Percentiles rank a stretch among this genome's conserved stretches.
phyloP scores from a whole-genome alignment of 2,888 invertebrate genomes.

The Drosophila colorata region DNA sequence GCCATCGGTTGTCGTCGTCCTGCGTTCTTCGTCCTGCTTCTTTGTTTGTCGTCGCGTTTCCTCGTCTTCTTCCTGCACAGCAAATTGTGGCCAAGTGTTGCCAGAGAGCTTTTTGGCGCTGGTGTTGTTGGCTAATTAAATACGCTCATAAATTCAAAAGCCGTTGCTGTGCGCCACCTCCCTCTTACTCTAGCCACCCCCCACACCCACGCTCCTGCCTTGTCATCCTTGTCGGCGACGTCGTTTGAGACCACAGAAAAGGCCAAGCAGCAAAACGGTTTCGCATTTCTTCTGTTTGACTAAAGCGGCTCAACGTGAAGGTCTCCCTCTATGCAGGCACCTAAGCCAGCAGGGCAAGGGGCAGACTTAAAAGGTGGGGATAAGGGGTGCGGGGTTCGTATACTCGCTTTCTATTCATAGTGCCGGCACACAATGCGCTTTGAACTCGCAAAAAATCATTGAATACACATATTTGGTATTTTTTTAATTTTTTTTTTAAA shows the following conservation, averaged over 20 bases:
- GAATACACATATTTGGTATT: conserved; percentile 36
- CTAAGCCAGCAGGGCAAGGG: background rate
- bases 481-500: background rate
- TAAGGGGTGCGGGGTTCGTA: background rate
- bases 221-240: too few species aligned
- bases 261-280: conserved; percentile 34
- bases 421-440: conserved; percentile 50
- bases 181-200: conserved; percentile 2
- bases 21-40: conserved; percentile 4
- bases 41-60: too few species aligned
- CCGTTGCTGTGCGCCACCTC: background rate
- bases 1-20: conserved; percentile 39
- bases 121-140: conserved; percentile 69
- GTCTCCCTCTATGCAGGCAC: background rate
- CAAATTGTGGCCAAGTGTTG: conserved; percentile 53
- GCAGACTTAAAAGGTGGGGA: too few species aligned
- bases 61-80: background rate
- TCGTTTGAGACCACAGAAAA: too few species aligned
- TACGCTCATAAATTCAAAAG: conserved; percentile 79
- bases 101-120: conserved; percentile 25
- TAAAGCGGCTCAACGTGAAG: conserved; percentile 36
- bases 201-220: background rate
- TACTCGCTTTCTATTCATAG: conserved; percentile 41
- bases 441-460: conserved; percentile 36
- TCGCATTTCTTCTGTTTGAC: conserved; percentile 43